Evolutionary conservation across 1,140 invertebrate genomes (phyloP), one percentile per base, ranked within the genome.

Genomic region (Sycophaga agraensis): DNA sequence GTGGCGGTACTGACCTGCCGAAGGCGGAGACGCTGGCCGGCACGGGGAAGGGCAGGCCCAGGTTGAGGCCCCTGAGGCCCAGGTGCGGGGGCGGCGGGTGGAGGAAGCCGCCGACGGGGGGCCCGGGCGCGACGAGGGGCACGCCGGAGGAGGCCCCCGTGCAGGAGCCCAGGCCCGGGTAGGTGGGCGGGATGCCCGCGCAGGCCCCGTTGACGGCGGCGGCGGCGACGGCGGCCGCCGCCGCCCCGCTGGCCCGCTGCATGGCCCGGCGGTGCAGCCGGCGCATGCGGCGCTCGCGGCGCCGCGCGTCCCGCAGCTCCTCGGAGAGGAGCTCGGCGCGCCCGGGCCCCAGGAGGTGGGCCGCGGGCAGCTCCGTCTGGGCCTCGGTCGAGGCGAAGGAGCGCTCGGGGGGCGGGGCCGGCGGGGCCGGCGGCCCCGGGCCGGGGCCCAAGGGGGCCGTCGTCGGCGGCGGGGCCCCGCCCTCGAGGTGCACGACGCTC

Each of bases 41-140:
- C 40, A 81, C 78, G n/a, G 79, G 79, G 63, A 80, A 81, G 17
- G 78, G 79, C 46, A 81, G 51, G n/a, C 79, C 79, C 3, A 80
- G 72, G 59, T 75, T 81, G 26, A 81, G 77, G 8, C 79, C 78
- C 39, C 79, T 66, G 4, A 80, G 73, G n/a, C 77, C 77, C 11
- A 81, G 63, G 59, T 81, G 79, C 0, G 79, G 73, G 21, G 79
- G 79, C 1, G 79, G 79, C 37, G 78, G 77, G 54, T 79, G 77
- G 26, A 81, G 66, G 50, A 75, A 79, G 12, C 77, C 73, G 12
- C 72, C 72, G 3, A 71, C 53, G 0, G 65, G 26, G 11, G 62
- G 59, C 0, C 42, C 61, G n/a, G 73, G 74, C 26, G 72, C 65
- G 8, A 79, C 73, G 14, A 78, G 45, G 0, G 73, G 73, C 45